Evolutionary conservation across 2,113 vertebrate genomes (phyloP), one percentile per base, ranked within the genome.

Genomic region (Pterocles orientalis): DNA sequence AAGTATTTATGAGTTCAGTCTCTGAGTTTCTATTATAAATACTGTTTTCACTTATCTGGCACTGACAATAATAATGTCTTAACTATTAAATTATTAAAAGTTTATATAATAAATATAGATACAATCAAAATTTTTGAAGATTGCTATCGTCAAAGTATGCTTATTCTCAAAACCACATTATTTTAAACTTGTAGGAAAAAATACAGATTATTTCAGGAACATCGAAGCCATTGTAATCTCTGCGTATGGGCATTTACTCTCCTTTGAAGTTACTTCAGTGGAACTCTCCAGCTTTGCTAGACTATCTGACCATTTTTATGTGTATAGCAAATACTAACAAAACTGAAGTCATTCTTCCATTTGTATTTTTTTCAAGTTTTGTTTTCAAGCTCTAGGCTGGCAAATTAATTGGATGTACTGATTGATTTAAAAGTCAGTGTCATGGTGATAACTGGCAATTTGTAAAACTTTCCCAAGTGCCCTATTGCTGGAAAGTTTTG

Each of bases 141-240:
- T 56, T 75, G 8, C 41, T 84, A 2, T 82, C 69, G 61, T 92
- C 61, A 87, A 18, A 84, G 89, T 41, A 23, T 25, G 21, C 41
- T 43, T 91, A 0, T 29, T 94, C n/a, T 86, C 33, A 7, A 76
- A 78, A 91, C 43, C n/a, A 11, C 3, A 12, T n/a, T 54, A 34
- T 86, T 95, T 77, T 47, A 39, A 91, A 89, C 65, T 83, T 71
- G 15, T 7, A 29, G 54, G 64, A 34, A 65, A 79, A 88, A 77
- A 15, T 45, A 28, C 9, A 82, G 72, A 92, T 86, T 91, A 58
- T 86, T 93, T 90, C 31, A 51, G 95, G 72, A 79, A 96, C 60
- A 96, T 92, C 92, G 91, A 95, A 96, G 95, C 80, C 5, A 11
- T 71, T 90, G 80, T 92, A 94, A 94, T 95, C 80, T 90, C 79